These are phyloP conservation scores for Eupithecia exiguata DNA, from an alignment of 2,888 invertebrate species.

Conservation along the genomic window DNA sequence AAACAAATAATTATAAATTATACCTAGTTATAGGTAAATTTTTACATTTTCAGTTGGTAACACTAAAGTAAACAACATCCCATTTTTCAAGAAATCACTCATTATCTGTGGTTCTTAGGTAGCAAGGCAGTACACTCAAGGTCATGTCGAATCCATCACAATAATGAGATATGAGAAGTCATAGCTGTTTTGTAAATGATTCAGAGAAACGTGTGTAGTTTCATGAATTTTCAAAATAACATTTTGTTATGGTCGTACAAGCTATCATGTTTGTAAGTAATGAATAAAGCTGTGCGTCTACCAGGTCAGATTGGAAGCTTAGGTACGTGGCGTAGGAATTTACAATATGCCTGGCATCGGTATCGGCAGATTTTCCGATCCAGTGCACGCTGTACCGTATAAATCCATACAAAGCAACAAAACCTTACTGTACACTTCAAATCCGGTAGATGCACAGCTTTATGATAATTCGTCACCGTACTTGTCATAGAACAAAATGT, in stretches of 20 bases:
- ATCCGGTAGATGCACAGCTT: too few species aligned
- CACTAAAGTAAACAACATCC: neutral
- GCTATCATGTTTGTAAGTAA: neutral
- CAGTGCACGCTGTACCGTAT: too few species aligned
- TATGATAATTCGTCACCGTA: neutral
- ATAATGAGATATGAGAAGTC: neutral
- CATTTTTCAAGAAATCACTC: neutral
- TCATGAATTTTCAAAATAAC: neutral
- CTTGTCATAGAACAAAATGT: neutral
- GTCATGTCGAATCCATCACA: conserved; percentile 3
- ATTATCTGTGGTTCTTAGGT: neutral
- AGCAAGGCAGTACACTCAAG: neutral
- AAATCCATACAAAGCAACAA: too few species aligned
- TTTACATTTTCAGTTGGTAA: neutral
- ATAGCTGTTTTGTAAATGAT: neutral
- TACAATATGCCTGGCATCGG: too few species aligned
- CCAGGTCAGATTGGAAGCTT: too few species aligned
- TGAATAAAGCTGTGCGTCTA: neutral
- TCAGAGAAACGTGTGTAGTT: neutral
- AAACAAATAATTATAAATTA: too few species aligned
- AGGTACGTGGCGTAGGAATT: too few species aligned
- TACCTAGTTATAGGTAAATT: too few species aligned
- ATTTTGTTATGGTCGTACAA: neutral
- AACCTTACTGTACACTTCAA: too few species aligned
- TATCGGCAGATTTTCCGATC: too few species aligned